Evolutionary conservation across 2,888 invertebrate species (phyloP).

Genomic region (Cataglyphis altisquamis): DNA sequence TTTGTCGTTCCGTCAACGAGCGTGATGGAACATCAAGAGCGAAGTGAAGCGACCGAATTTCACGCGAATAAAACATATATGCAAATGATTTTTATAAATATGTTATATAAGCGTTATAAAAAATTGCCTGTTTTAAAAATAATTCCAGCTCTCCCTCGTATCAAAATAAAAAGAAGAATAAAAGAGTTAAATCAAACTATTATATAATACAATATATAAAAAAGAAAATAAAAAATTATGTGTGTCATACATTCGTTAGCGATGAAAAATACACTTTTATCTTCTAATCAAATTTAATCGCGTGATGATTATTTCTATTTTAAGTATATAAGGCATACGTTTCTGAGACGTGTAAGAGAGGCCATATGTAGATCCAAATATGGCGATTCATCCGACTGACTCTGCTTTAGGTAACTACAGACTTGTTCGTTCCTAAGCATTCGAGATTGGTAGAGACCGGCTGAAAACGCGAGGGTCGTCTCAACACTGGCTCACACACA

Average conservation of each 20-base stretch:
- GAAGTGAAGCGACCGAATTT: conserved; percentile 29
- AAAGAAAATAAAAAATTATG: neutral
- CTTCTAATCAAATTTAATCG: conserved; percentile 74
- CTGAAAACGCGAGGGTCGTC: conserved; percentile 70
- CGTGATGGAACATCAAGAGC: conserved; percentile 63
- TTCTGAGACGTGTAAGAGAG: conserved; percentile 67
- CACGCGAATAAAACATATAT: neutral
- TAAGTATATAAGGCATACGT: conserved; percentile 73
- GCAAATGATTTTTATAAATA: conserved; percentile 29
- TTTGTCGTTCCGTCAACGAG: conserved; percentile 65
- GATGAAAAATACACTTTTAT: conserved; percentile 54
- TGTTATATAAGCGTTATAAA: neutral
- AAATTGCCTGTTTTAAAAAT: neutral
- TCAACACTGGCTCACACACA: conserved; percentile 67
- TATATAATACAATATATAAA: no score
- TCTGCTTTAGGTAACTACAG: conserved; percentile 67
- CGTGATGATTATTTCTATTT: conserved; percentile 79
- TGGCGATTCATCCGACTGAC: conserved; percentile 75
- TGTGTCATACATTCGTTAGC: conserved; percentile 25
- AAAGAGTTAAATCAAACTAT: no score
- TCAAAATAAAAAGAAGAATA: no score
- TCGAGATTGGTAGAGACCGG: conserved; percentile 47
- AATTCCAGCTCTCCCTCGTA: neutral
- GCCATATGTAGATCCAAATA: conserved; percentile 77
- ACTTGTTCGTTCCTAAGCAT: conserved; percentile 59